A percentile compares a stretch with the other conserved stretches of the same genome.
phyloP scores from a whole-genome alignment of 2,888 invertebrate species.

The Agrochola lota region DNA sequence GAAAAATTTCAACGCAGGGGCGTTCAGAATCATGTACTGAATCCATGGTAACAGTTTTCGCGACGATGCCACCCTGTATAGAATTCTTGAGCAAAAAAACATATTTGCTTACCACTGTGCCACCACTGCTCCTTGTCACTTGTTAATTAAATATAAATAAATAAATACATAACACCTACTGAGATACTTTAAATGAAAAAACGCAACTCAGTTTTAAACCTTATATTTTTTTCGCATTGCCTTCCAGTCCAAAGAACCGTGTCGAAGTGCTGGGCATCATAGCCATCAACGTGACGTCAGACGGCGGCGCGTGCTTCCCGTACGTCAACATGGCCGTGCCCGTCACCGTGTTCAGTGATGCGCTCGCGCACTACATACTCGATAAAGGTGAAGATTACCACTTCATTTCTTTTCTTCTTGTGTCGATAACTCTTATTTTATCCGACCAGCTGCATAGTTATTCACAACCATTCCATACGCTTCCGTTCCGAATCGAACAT shows the following conservation, averaged over 20 bases:
- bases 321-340: conserved; percentile 92
- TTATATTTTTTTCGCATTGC: not conserved
- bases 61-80: too few species aligned
- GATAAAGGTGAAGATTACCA: conserved; percentile 82
- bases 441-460: too few species aligned
- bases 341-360: conserved; percentile 79
- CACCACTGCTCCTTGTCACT: too few species aligned
- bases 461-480: too few species aligned
- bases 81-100: too few species aligned
- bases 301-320: conserved; percentile 88
- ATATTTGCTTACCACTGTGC: too few species aligned
- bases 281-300: conserved; percentile 90
- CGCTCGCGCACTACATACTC: conserved; percentile 82
- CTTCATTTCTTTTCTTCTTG: not conserved
- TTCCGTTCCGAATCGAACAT: too few species aligned
- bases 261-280: conserved; percentile 90
- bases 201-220: not conserved
- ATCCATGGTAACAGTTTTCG: too few species aligned
- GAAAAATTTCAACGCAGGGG: too few species aligned
- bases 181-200: not conserved
- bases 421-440: not conserved
- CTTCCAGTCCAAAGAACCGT: conserved; percentile 51
- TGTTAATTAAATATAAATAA: too few species aligned
- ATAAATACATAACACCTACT: too few species aligned
- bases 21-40: too few species aligned